Base-by-base conservation (phyloP, 2,113 vertebrate species). In the Cavia aperea region DNA sequence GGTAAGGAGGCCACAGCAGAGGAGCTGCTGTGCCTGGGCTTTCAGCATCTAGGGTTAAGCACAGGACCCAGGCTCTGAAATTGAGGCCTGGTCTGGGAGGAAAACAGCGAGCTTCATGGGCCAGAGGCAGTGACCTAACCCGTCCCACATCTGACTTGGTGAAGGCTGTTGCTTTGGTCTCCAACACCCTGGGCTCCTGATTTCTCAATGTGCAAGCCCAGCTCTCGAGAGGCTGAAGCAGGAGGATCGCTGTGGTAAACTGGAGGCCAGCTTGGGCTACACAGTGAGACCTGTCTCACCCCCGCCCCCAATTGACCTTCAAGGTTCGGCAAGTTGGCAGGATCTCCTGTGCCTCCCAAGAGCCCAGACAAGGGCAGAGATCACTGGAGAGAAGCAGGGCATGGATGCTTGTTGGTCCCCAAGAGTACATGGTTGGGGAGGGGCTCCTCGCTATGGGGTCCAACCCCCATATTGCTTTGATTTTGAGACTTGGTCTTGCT, bases 61-160 rank as follows among this genome's bases (percentile, higher is more conserved):
- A 21, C 7, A 93, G 85, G 72, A 87, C 73, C 79, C 81, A 89
- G 36, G 51, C 62, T 86, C 51, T 13, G 16, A 21, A 6, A 82
- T 78, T 11, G 82, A n/a, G 31, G 79, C 78, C 49, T 16, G 62
- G 60, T 87, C 70, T 93, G 29, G 82, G 36, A 58, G 31, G 75
- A 81, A 54, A 39, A 39, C 4, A 60, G 31, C 36, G 51, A 54
- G 49, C 5, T 54, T 4, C 2, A 31, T 21, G 46, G 77, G 49
- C 3, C 56, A 0, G 15, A 1, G 2, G 26, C 81, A 58, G 21
- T 19, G 63, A 65, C 39, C 39, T 39, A 1, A 12, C 51, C n/a
- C 5, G 6, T 4, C 54, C 10, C 4, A 3, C 23, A 11, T 7
- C 62, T 2, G 24, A 36, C 19, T 56, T 26, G 36, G 46, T 0